Evolutionary conservation across 92 coral and sea anemone genomes (phyloP), one percentile per base, ranked within the genome.

Genomic region (Palythoa grandis): DNA sequence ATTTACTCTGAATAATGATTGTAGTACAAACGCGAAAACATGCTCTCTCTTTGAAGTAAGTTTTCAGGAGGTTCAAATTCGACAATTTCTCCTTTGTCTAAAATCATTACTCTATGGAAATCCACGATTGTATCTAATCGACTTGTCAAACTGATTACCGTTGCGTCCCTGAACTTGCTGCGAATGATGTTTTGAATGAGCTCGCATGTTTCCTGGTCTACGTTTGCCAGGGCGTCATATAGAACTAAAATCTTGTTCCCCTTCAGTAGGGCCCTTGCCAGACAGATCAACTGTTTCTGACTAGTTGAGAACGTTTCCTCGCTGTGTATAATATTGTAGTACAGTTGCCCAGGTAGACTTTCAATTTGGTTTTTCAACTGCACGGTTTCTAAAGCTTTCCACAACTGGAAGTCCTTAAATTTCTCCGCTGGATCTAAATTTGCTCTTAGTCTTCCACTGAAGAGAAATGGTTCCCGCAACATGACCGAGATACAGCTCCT

Each of bases 341-440:
- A 79, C 77, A 86, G 75, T 86, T 83, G 89, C 19, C 89, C 75
- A 0, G 90, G 79, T n/a, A 76, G 73, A 71, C 78, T 82, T 87
- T 74, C 74, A 35, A 88, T 84, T 38, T 39, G 76, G 29, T 13
- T 76, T 84, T 87, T 87, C 74, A 90, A 53, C 72, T 77, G 67
- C 40, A 90, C 93, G 10, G 87, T 47, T 13, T 87, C 90, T 38
- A 90, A 65, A 3, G 88, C 88, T 57, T 77, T 13, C 93, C 93
- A 90, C 60, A 90, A 54, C 47, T 90, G 85, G 22, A 52, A 70
- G 63, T 90, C 93, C 23, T 76, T 84, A 16, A 86, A 76, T 20
- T 48, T 83, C 74, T 79, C 90, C 40, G 78, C 84, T 48, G 93
- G 93, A 40, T 90, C 93, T 60, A 90, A 86, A 40, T 90, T 90